Evolutionary conservation across 2,113 vertebrate genomes (phyloP), one percentile per base, ranked within the genome.

Genomic region (Erythrocercus mccallii): DNA sequence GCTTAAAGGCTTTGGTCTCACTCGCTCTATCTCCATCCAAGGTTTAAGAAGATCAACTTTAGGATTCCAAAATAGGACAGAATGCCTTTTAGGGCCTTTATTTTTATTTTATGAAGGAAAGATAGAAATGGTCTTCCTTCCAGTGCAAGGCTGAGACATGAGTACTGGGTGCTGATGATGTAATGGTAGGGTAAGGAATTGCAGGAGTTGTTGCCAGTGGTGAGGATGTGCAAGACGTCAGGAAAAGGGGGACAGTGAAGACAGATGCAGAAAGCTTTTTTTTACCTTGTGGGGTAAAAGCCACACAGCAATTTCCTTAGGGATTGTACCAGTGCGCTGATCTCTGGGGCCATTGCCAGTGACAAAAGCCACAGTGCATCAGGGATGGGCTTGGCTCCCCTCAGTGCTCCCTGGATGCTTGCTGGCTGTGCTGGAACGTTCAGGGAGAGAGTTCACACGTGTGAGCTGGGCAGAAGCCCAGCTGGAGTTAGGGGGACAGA

Each of bases 41-140:
- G 51, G 56, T 74, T 91, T 97, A 97, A 90, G 94, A 94, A 95
- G 93, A 96, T 95, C 90, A 86, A 95, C 66, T 97, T 88, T 25
- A 92, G 90, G 81, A 54, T 94, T 74, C 96, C 94, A 94, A 96
- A 97, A 95, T 92, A 97, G 96, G 92, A 80, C 91, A 96, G 81
- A 80, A 92, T 25, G 56, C 72, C 62, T 95, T 93, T 92, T 94
- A 94, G 51, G 73, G 58, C 37, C 47, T 85, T 95, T 69, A 78
- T 82, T 90, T 94, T 87, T 68, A 80, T 69, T 82, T 77, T 77
- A 74, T 64, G 57, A 91, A 11, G 27, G 48, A 84, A 72, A 81
- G 56, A 71, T 54, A 68, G 5, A 51, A 85, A 80, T 30, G 18
- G 6, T 80, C 25, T 92, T 85, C 35, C 47, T 91, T 83, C 66